Conservation (phyloP, 2,888 invertebrate genomes). For the Ochropacha duplaris region DNA sequence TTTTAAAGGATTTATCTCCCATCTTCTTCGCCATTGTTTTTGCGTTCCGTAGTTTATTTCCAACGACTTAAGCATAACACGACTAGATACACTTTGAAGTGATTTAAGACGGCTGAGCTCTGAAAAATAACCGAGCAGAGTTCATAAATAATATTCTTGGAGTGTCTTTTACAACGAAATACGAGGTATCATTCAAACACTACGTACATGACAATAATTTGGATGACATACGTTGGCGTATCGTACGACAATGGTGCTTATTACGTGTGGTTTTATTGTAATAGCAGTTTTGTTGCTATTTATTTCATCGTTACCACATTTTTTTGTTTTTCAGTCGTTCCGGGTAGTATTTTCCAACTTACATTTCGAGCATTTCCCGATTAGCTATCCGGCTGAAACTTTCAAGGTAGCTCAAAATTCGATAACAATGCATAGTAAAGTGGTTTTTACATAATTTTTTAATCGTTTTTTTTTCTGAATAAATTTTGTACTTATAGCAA, state of each 20-base stretch:
- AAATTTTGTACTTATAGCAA: too few relatives aligned
- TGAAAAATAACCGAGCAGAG: not conserved
- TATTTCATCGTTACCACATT: too few relatives aligned
- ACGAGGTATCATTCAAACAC: conserved; percentile 8
- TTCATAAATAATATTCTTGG: not conserved
- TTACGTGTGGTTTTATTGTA: conserved; percentile 8
- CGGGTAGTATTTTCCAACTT: too few relatives aligned
- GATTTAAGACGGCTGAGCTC: not conserved
- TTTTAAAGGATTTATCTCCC: not conserved
- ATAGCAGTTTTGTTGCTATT: not conserved
- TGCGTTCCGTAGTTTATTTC: not conserved
- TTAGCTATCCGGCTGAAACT: too few relatives aligned
- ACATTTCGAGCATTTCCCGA: too few relatives aligned
- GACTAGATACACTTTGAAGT: not conserved
- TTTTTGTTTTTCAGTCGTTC: too few relatives aligned
- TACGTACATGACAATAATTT: conserved; percentile 18
- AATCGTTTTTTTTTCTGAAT: too few relatives aligned
- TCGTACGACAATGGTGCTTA: conserved; percentile 8
- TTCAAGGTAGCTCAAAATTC: too few relatives aligned
- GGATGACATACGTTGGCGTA: conserved; percentile 21
- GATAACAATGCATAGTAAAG: too few relatives aligned
- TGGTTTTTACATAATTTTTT: too few relatives aligned
- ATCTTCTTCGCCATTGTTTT: not conserved
- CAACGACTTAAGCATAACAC: not conserved
- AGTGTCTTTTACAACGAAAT: conserved; percentile 2